Evolutionary conservation across 2,888 invertebrate genomes (phyloP).

Genomic region (Andrena hattorfiana): DNA sequence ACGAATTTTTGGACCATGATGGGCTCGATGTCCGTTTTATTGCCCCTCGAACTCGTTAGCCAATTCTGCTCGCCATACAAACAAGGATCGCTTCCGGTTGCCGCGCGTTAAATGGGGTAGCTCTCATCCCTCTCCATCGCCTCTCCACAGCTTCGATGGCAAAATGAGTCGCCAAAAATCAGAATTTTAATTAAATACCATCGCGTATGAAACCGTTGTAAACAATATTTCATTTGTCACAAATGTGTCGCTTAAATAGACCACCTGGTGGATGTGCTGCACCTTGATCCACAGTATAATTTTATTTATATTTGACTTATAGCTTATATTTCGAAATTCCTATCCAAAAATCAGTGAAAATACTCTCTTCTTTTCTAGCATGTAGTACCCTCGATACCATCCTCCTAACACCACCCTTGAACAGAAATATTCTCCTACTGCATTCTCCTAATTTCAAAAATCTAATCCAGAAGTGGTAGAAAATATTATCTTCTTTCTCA

Average conservation of each 20-base stretch:
- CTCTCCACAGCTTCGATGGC: background rate
- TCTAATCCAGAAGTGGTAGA: too few relatives aligned
- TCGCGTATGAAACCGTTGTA: background rate
- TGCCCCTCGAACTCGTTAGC: constrained; percentile 10
- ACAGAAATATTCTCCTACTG: too few relatives aligned
- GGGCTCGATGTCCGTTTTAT: constrained; percentile 27
- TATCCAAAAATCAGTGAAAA: too few relatives aligned
- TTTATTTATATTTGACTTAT: too few relatives aligned
- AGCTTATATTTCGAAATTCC: too few relatives aligned
- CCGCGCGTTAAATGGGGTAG: constrained; percentile 7
- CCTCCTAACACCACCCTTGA: too few relatives aligned
- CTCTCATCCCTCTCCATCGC: background rate
- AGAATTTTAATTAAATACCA: constrained; percentile 12
- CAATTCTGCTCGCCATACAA: constrained; percentile 16
- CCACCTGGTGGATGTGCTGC: too few relatives aligned
- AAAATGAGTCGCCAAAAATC: constrained; percentile 6
- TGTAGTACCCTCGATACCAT: too few relatives aligned
- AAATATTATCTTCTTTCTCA: too few relatives aligned
- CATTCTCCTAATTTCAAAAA: too few relatives aligned
- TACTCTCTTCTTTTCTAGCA: too few relatives aligned
- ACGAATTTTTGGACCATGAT: constrained; percentile 15
- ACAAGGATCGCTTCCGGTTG: constrained; percentile 38
- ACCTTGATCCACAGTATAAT: too few relatives aligned
- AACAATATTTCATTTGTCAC: background rate
- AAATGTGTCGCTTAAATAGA: background rate